Conservation (phyloP, 2,113 vertebrate genomes). For the Lanius collurio region DNA sequence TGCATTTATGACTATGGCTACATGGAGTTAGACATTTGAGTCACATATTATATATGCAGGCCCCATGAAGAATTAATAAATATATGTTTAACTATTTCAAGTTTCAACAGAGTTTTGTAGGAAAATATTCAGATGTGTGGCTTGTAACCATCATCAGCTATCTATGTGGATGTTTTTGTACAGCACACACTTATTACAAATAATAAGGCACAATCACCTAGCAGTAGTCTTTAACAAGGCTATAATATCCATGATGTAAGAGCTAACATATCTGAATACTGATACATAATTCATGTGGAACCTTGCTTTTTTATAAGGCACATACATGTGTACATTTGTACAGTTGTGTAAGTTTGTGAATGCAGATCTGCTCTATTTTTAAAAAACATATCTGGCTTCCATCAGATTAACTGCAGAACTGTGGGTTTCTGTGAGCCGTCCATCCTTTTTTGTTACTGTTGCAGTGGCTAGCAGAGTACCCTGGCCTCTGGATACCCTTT, state of each 20-base stretch:
- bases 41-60: not conserved
- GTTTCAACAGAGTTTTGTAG: conserved; percentile 10
- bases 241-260: not conserved
- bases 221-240: not conserved
- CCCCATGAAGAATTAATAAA: not conserved
- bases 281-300: not conserved
- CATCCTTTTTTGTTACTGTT: not conserved
- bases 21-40: not conserved
- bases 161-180: not conserved
- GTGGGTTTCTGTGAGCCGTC: not conserved
- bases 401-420: not conserved
- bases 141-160: not conserved
- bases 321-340: not conserved
- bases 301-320: not conserved
- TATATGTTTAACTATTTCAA: not conserved
- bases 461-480: not conserved
- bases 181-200: not conserved
- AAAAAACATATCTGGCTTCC: accelerated
- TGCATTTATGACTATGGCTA: not conserved
- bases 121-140: not conserved
- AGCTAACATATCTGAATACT: not conserved
- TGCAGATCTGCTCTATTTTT: not conserved
- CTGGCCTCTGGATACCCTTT: not conserved
- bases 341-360: not conserved
- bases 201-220: not conserved